Evolutionary conservation across 2,113 vertebrate genomes (phyloP), one percentile per base, ranked within the genome.

Genomic region (Rhadina sibilatrix): DNA sequence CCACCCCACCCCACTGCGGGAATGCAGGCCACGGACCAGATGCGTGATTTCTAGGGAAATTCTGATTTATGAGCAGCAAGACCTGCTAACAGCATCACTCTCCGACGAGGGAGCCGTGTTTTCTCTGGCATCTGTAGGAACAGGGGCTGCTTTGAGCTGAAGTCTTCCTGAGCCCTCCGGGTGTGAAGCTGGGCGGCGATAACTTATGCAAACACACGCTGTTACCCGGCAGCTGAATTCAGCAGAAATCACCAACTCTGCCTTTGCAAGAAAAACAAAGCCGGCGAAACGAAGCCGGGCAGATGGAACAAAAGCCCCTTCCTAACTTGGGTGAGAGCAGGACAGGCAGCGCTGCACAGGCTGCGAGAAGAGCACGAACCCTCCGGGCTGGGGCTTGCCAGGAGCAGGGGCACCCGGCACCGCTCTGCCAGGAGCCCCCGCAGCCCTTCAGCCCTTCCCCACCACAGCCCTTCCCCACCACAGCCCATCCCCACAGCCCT

Each of bases 231-330:
- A 31, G 93, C 60, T 44, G 83, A 89, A 75, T 75, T 64, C 33
- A 31, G 89, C 89, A n/a, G 24, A 54, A 78, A 89, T 46, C 87
- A 68, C 60, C 27, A 31, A 11, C 81, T 71, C 56, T 3, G 72
- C 42, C 89, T 77, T 20, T 12, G 69, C 83, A 79, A 82, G 61
- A n/a, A 56, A 95, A 94, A 92, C 93, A 95, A 77, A 91, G 93
- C 30, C 1, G 20, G 44, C 15, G 80, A 44, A 93, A 84, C 8
- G 80, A 91, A 60, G 83, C 76, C 74, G 38, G 47, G 91, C 52
- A 60, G 79, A 69, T 0, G 83, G 84, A 87, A 65, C 89, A 81
- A 92, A 87, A 93, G 89, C 64, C 37, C n/a, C 31, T 70, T 52
- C 72, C 93, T 2, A 12, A 11, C 23, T 24, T 0, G 27, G 74